Conservation (phyloP, 2,797 vertebrate genomes). For the Synanceia verrucosa region DNA sequence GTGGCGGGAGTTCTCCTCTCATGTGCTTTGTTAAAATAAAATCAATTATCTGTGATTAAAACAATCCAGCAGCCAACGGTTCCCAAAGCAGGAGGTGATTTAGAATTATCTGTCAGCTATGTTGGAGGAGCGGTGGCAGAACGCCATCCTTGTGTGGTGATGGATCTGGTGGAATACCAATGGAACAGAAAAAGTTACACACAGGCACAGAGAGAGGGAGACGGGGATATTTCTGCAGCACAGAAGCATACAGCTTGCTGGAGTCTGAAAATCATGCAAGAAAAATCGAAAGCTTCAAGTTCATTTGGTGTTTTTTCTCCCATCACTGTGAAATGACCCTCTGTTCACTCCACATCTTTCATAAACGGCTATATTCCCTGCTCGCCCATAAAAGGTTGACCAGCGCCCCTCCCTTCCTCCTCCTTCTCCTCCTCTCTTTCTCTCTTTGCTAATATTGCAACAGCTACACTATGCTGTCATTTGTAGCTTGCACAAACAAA, state of each 20-base stretch:
- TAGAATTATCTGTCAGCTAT: constrained; percentile 66
- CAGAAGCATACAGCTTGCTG: constrained; percentile 6
- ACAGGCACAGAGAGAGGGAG: neutral
- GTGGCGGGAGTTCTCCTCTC: constrained; percentile 41
- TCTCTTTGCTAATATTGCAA: constrained; percentile 53
- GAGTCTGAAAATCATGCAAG: constrained; percentile 29
- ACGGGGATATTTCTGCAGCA: constrained; percentile 25
- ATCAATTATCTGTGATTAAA: constrained; percentile 78
- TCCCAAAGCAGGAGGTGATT: constrained; percentile 70
- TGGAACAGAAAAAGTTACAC: constrained; percentile 36
- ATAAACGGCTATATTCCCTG: constrained; percentile 39
- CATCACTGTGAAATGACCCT: constrained; percentile 39
- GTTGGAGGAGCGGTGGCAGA: constrained; percentile 58
- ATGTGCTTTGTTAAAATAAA: constrained; percentile 67
- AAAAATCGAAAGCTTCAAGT: constrained; percentile 30
- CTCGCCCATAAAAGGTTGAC: constrained; percentile 46
- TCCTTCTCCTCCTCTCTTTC: neutral
- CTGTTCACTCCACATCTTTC: constrained; percentile 38
- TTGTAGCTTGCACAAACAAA: constrained; percentile 54
- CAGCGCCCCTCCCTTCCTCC: neutral
- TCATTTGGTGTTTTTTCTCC: constrained; percentile 40
- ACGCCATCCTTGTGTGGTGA: constrained; percentile 49
- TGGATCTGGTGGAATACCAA: constrained; percentile 62
- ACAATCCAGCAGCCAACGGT: constrained; percentile 58
- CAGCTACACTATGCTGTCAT: constrained; percentile 47